Base-by-base conservation (phyloP, 1,140 invertebrate species). In the Phortica variegata region DNA sequence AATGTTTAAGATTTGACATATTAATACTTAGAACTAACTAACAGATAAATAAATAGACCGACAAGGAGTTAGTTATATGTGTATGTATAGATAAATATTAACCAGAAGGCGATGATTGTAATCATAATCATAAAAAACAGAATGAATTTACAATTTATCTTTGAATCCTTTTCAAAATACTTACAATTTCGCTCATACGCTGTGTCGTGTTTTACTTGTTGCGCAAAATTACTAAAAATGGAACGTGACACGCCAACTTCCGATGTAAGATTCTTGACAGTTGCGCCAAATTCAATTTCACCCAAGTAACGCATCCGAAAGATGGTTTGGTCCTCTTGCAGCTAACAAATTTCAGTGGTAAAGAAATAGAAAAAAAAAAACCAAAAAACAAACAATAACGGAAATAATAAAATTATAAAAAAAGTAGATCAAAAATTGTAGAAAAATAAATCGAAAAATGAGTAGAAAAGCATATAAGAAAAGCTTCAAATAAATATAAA, bases 211-310 rank as follows among this genome's bases (percentile, higher is more conserved):
- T 75, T 75, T 47, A 75, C 68, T 75, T 75, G 72, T 65, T 70
- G 69, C 55, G 72, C 68, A 57, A 70, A 75, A 75, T 75, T 75
- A 54, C 65, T 72, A 58, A 75, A 75, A 54, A 75, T 70, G 47
- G 72, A 75, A 70, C 68, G 73, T 72, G 72, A 75, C 60, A 75
- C 54, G 47, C 68, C 72, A 54, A 75, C 72, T 71, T 75, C 72
- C 53, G 68, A 72, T 58, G 72, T 68, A 49, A 75, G 57, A 60
- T 75, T 75, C 57, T 75, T 75, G 55, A 75, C 72, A 58, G 72
- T 72, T 48, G 68, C 61, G 49, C 72, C 72, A 61, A 75, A 70
- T 65, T 75, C 72, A 66, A 75, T 70, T 73, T 75, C 72, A 36
- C 72, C 72, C 63, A 75, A 70, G 52, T 75, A 75, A 47, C 72